phyloP scores from a whole-genome alignment of 2,113 vertebrate genomes.

The Elephantulus edwardii region DNA sequence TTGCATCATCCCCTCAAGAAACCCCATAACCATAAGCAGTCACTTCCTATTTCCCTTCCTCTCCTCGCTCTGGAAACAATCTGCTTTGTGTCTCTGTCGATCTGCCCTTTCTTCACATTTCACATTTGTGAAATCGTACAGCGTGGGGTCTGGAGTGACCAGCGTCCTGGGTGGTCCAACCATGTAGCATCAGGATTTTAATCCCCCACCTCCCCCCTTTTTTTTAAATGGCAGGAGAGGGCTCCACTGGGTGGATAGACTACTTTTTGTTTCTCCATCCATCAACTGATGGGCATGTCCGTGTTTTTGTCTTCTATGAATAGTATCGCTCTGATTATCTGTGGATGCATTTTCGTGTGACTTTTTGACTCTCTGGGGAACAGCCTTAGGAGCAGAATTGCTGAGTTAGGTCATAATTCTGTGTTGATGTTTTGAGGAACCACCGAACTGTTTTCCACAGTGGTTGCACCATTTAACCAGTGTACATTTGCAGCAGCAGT shows the following conservation, averaged over 20 bases:
- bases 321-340: background rate
- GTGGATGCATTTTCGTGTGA: too few species aligned
- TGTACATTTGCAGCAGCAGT: background rate
- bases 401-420: background rate
- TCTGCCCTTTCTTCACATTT: too few species aligned
- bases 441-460: background rate
- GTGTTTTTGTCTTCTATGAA: background rate
- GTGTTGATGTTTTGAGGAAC: background rate
- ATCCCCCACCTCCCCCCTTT: too few species aligned
- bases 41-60: too few species aligned
- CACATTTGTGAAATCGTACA: too few species aligned
- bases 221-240: background rate
- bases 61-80: too few species aligned
- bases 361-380: background rate
- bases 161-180: too few species aligned
- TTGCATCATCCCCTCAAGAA: too few species aligned
- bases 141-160: too few species aligned
- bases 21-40: too few species aligned
- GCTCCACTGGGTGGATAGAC: background rate
- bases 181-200: too few species aligned
- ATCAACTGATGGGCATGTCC: fast-evolving
- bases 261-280: background rate
- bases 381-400: background rate
- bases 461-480: background rate
- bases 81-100: too few species aligned